Evolutionary conservation across 1,140 invertebrate species (phyloP), one percentile per base, ranked within the genome.

Genomic region (Microplitis mediator): DNA sequence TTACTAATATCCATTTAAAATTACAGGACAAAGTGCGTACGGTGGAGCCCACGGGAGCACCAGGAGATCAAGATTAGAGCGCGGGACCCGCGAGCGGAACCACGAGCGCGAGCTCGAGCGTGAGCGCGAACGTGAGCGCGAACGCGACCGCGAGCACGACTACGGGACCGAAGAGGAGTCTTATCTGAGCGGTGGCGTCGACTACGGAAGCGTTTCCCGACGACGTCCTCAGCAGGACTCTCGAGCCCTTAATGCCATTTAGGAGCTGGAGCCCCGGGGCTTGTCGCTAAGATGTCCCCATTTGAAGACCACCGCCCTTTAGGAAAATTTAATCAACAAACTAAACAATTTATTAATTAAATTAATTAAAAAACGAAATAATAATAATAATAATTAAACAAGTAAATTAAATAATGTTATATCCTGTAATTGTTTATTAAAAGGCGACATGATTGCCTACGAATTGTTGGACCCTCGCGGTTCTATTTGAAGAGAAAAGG

Each of bases 241-340:
- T 74, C 83, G 85, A 62, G 79, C 79, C 69, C 82, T 81, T 74
- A 85, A 86, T 74, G 85, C 82, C 79, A 87, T 87, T 83, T 87
- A 87, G 85, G 84, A 86, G 79, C 83, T 83, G 83, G 83, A 84
- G 84, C 85, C 85, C 85, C 85, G 85, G 85, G 85, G 85, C 79
- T 83, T 85, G 81, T 86, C 84, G 79, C 78, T 85, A 77, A 85
- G 85, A 79, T 86, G 85, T 83, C 85, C 85, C 81, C 79, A 84
- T 73, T 79, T 87, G 77, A 85, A 85, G 82, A 87, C 85, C 77
- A 87, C 85, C 76, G 85, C 85, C 80, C 84, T 87, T 64, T 87
- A 83, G 79, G 71, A 76, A 73, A 74, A 23, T 73, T 71, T 56
- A 74, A 56, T 9, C 70, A 75, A 58, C 69, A 58, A 71, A 64